A percentile compares a stretch with the other conserved stretches of the same genome.
phyloP scores from a whole-genome alignment of 2,888 invertebrate species.

The Leptinotarsa rubiginosa region DNA sequence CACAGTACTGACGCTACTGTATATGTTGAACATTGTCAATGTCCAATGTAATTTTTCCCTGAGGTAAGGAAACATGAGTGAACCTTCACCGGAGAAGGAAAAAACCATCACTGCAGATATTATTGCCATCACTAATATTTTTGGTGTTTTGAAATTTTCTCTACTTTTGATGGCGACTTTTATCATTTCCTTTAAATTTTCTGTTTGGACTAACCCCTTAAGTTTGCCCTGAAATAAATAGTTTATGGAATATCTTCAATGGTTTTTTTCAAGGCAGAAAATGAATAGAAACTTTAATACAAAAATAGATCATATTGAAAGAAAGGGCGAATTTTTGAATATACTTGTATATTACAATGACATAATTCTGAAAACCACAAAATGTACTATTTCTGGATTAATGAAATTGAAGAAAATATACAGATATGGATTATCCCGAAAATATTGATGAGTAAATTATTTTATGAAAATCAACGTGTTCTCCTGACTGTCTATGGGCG shows the following conservation, averaged over 20 bases:
- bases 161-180: slow-evolving; percentile 71
- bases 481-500: too few species aligned
- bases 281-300: too few species aligned
- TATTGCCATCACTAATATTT: slow-evolving; percentile 68
- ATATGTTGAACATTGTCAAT: slow-evolving; percentile 72
- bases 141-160: slow-evolving; percentile 69
- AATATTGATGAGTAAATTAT: too few species aligned
- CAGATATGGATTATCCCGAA: too few species aligned
- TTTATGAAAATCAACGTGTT: too few species aligned
- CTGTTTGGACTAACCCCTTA: slow-evolving; percentile 43
- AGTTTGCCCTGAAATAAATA: slow-evolving; percentile 43
- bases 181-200: slow-evolving; percentile 64
- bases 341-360: too few species aligned
- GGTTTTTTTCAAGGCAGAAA: background rate
- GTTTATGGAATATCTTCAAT: background rate
- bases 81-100: slow-evolving; percentile 67
- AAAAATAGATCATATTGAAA: too few species aligned
- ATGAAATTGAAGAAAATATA: too few species aligned
- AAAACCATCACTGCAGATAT: slow-evolving; percentile 62
- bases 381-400: too few species aligned
- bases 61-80: slow-evolving; percentile 73
- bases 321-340: too few species aligned
- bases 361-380: too few species aligned
- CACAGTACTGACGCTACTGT: slow-evolving; percentile 68
- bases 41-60: slow-evolving; percentile 77